phyloP scores from a whole-genome alignment of 2,797 vertebrate species.

The Sebastes jordani region DNA sequence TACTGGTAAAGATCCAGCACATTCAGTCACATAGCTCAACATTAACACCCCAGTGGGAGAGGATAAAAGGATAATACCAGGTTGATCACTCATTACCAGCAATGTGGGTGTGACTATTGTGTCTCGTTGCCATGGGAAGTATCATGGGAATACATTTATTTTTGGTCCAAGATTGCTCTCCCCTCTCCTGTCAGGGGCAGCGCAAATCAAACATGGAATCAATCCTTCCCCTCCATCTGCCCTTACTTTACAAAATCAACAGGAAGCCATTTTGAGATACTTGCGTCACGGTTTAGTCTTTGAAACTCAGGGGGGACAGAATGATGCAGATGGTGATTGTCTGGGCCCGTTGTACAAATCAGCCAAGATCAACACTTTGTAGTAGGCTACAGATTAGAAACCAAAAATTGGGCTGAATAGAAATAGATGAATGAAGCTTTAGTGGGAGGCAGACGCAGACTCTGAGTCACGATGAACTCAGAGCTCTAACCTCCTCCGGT shows the following conservation, averaged over 20 bases:
- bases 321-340: constrained; percentile 33
- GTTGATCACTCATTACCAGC: constrained; percentile 46
- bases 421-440: neutral
- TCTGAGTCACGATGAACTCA: neutral
- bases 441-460: neutral
- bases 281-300: constrained; percentile 10
- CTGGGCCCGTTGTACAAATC: neutral
- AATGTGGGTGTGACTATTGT: constrained; percentile 24
- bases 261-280: constrained; percentile 16
- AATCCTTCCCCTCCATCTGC: constrained; percentile 21
- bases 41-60: constrained; percentile 18
- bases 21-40: constrained; percentile 7
- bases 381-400: neutral
- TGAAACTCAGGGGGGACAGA: neutral
- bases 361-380: constrained; percentile 5
- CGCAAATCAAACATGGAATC: constrained; percentile 24
- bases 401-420: neutral
- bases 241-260: constrained; percentile 10
- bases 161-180: neutral
- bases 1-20: constrained; percentile 1
- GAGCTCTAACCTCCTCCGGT: neutral
- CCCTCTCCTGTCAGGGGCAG: neutral
- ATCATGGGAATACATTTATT: constrained; percentile 11
- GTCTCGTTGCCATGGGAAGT: constrained; percentile 4
- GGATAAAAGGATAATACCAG: constrained; percentile 41